Base-by-base conservation (phyloP, 2,113 vertebrate species). In the Malurus cyaneus region DNA sequence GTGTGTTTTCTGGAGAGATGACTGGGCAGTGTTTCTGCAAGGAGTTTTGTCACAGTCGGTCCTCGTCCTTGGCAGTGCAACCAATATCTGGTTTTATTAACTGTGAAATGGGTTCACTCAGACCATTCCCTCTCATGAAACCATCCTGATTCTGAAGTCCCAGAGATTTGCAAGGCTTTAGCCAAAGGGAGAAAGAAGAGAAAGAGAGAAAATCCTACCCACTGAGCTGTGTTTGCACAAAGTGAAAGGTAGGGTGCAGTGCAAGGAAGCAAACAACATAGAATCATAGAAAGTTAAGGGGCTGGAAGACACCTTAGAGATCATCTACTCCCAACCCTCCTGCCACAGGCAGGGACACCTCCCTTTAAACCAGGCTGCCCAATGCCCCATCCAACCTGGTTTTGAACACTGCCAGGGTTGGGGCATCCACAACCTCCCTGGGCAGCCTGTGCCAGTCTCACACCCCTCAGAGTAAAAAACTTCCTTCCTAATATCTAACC, bases 231-330 rank as follows among this genome's bases (percentile, higher is more conserved):
- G 1, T 76, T 77, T 29, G 7, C 59, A 53, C 21, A 44, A 62
- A 70, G 53, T 19, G 5, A 42, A 86, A 53, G 62, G 23, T n/a
- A 76, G 31, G 16, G 12, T 0, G 0, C 54, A 69, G 34, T 1
- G 1, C 59, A 70, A 60, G 16, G 32, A 81, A 60, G 25, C 16
- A 61, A 79, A 79, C 2, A 34, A 28, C 14, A 8, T 9, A 46
- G 46, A 60, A 46, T 36, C 21, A 52, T 26, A 10, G 36, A 67
- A 44, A 14, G 3, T 36, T 44, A 60, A 26, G 12, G 26, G 9
- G 18, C 23, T 69, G 32, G 21, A 46, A 77, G 18, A 2, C 12
- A 46, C 26, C 23, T 60, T 52, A 52, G 36, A 36, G 21, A 36
- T 15, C 53, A 32, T 36, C 21, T 60, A 52, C 21, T 67, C 46